Base-by-base conservation (phyloP, 2,113 vertebrate species). In the Cololabis saira region DNA sequence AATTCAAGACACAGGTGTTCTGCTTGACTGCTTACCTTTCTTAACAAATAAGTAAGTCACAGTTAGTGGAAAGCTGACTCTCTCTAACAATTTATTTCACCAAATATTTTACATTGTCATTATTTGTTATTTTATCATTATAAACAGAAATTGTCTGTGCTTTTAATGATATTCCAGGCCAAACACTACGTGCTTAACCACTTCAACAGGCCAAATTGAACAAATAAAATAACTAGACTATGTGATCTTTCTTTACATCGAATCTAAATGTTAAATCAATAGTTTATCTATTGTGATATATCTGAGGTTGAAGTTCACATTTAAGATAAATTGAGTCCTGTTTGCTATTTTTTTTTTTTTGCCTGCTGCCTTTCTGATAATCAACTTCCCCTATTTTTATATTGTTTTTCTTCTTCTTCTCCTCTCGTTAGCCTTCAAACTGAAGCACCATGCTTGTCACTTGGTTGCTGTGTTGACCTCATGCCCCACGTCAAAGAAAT, bases 381-480 rank as follows among this genome's bases (percentile, higher is more conserved):
- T 27, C 12, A 0, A 1, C 12, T 52, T 24, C 5, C 10, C 33
- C 33, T 9, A 7, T 37, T 37, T 30, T 37, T 37, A 7, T 37
- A 37, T 37, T 30, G 13, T 49, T 51, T 14, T 13, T 49, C 17
- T 49, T 47, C 61, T 41, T 33, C 58, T 30, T 76, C 30, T 71
- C 45, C 54, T 71, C 45, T 55, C 24, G 61, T 12, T 91, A 99
- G 98, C 92, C 95, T 99, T 92, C 95, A 98, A 92, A 95, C 95
- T 77, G 96, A 96, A 92, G 93, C 95, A 74, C 90, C 96, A 2
- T 94, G 93, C 81, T 89, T 99, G 87, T 98, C 98, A 60, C 89
- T 96, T 85, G 98, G 98, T 84, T 98, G 98, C 93, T 99, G 98
- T 79, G 96, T 99, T 76, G 98, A 99, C 87, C 96, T 99, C 78